Conservation (phyloP, 1,140 invertebrate species). For the Triops longicaudatus region DNA sequence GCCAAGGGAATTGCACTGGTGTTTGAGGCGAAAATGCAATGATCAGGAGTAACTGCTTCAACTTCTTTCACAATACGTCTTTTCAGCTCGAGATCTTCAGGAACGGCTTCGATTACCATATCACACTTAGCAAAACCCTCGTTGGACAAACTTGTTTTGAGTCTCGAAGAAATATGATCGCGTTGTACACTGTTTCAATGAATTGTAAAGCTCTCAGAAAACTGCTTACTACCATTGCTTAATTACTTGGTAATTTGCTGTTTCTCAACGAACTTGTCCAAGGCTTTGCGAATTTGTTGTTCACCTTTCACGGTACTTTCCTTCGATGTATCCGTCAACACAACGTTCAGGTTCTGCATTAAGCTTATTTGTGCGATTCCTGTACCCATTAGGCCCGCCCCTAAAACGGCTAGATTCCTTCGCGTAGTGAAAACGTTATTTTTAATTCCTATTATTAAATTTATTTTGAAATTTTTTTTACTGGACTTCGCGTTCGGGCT, state of each 20-base stretch:
- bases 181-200: conserved; percentile 53
- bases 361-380: conserved; percentile 96
- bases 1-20: conserved; percentile 95
- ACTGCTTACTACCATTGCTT: too few species aligned
- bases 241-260: conserved; percentile 58
- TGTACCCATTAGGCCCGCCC: conserved; percentile 95
- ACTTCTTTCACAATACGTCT: conserved; percentile 96
- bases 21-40: conserved; percentile 95
- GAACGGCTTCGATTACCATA: conserved; percentile 97
- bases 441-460: too few species aligned
- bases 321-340: conserved; percentile 84
- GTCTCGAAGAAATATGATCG: conserved; percentile 67
- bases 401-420: conserved; percentile 74
- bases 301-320: conserved; percentile 75
- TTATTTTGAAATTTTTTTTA: conserved; percentile 40
- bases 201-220: too few species aligned
- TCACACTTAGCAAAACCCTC: conserved; percentile 78
- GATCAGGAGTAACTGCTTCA: conserved; percentile 71
- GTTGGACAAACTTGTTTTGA: conserved; percentile 75
- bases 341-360: conserved; percentile 83
- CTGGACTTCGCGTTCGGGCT: conserved; percentile 64
- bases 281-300: conserved; percentile 78
- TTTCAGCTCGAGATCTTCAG: conserved; percentile 93
- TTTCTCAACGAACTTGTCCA: conserved; percentile 68
- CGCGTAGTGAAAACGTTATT: conserved; percentile 28